Percentiles rank a stretch among this genome's conserved stretches.
Evolutionary conservation across 2,113 vertebrate species (phyloP).

Genomic region (Microcebus jonahi): DNA sequence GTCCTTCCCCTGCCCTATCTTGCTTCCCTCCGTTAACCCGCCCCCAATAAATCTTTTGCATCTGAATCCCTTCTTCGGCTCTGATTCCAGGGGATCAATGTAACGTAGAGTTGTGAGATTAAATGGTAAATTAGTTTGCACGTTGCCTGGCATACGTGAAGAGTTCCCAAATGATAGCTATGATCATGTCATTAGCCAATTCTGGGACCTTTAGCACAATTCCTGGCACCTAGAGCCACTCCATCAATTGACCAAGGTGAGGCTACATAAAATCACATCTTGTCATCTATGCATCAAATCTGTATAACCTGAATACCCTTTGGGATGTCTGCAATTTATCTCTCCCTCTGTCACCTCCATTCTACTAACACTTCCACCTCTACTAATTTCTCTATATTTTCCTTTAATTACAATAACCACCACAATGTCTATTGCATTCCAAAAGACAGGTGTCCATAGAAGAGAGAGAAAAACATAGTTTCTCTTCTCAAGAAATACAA

Average conservation of each 20-base stretch:
- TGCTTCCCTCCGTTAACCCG: background rate
- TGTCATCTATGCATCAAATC: background rate
- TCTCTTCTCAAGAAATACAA: constrained; percentile 34
- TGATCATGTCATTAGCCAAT: background rate
- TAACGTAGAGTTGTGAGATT: background rate
- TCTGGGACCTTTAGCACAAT: background rate
- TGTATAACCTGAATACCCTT: background rate
- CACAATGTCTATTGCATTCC: constrained; percentile 18
- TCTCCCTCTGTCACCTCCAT: background rate
- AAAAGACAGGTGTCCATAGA: background rate
- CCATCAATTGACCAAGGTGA: background rate
- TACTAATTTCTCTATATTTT: background rate
- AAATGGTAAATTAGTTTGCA: background rate
- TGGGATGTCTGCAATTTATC: background rate
- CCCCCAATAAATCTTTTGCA: background rate
- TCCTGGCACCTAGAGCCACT: background rate
- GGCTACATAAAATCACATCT: background rate
- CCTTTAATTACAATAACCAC: background rate
- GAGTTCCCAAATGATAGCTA: background rate
- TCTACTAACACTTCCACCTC: background rate
- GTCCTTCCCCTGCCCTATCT: no score
- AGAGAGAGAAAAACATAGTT: constrained; percentile 7
- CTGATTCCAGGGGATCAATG: background rate
- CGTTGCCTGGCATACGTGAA: background rate
- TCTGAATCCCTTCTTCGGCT: background rate